Percentiles rank a stretch among this genome's conserved stretches.
Conservation (phyloP, 2,797 vertebrate species). For the Australoheros facetus region DNA sequence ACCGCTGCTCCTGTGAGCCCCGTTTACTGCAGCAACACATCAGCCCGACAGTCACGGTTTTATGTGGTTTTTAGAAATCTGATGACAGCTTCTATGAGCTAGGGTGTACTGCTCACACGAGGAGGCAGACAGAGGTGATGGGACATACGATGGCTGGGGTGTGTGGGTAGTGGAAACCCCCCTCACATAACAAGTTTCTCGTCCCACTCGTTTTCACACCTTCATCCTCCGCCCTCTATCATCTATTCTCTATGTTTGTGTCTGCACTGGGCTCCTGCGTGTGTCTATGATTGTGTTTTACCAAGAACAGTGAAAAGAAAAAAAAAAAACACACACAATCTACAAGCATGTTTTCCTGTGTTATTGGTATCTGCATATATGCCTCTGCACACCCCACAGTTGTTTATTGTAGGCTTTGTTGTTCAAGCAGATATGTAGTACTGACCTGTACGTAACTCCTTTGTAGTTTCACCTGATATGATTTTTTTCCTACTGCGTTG, state of each 20-base stretch:
- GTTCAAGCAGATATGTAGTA: slow-evolving; percentile 5
- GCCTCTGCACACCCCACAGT: neutral
- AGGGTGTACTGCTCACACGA: slow-evolving; percentile 15
- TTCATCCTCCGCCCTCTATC: slow-evolving; percentile 39
- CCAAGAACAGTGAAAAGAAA: slow-evolving; percentile 17
- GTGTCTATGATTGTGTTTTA: slow-evolving; percentile 38
- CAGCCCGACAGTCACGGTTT: slow-evolving; percentile 27
- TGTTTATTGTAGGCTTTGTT: slow-evolving; percentile 19
- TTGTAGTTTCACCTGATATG: slow-evolving; percentile 14
- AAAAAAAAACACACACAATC: neutral
- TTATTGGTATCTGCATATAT: slow-evolving; percentile 22
- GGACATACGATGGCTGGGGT: slow-evolving; percentile 49
- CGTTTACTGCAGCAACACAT: slow-evolving; percentile 37
- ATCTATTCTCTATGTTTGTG: slow-evolving; percentile 45
- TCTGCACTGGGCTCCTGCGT: slow-evolving; percentile 23
- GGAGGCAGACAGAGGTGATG: slow-evolving; percentile 47
- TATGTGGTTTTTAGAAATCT: slow-evolving; percentile 61
- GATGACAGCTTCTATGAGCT: slow-evolving; percentile 17
- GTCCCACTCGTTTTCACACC: slow-evolving; percentile 75
- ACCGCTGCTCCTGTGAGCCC: slow-evolving; percentile 3
- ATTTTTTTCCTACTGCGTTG: slow-evolving; percentile 16
- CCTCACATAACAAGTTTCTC: slow-evolving; percentile 49
- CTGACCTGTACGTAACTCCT: neutral
- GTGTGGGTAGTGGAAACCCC: slow-evolving; percentile 72
- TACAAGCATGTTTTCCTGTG: slow-evolving; percentile 47